Evolutionary conservation across 2,797 vertebrate species (phyloP).

Genomic region (Leucoraja ocellata): DNA sequence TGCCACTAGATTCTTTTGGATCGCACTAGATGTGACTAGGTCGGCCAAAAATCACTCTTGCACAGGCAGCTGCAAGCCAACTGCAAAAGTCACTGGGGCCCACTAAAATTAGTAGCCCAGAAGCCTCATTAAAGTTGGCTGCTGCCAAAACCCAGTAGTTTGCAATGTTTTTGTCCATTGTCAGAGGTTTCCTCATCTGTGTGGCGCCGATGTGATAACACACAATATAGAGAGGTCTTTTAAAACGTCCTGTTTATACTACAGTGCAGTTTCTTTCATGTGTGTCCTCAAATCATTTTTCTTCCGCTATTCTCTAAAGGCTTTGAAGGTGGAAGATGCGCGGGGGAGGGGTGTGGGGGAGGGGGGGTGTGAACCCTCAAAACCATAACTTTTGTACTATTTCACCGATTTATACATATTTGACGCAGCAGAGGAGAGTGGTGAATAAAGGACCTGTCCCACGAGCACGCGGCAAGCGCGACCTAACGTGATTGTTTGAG

Average conservation of each 20-base stretch:
- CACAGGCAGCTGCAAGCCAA: background rate
- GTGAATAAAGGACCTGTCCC: too few relatives aligned
- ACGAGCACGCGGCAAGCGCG: too few relatives aligned
- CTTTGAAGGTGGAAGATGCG: background rate
- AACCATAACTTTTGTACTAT: too few relatives aligned
- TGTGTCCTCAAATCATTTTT: background rate
- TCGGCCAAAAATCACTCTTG: background rate
- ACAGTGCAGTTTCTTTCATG: background rate
- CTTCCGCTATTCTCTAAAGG: background rate
- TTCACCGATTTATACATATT: too few relatives aligned
- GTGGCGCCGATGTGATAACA: background rate
- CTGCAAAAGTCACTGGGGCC: background rate
- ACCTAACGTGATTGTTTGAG: too few relatives aligned
- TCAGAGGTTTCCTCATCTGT: background rate
- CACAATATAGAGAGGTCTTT: background rate
- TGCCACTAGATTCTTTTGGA: background rate
- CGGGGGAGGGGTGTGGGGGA: too few relatives aligned
- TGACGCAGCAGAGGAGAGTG: too few relatives aligned
- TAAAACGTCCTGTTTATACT: background rate
- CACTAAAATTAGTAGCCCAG: background rate
- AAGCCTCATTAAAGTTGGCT: background rate
- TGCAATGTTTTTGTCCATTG: background rate
- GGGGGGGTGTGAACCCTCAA: too few relatives aligned
- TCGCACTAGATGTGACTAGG: background rate
- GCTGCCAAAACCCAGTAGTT: background rate